Base-by-base conservation (phyloP, 2,113 vertebrate species). In the Hydropotes inermis region DNA sequence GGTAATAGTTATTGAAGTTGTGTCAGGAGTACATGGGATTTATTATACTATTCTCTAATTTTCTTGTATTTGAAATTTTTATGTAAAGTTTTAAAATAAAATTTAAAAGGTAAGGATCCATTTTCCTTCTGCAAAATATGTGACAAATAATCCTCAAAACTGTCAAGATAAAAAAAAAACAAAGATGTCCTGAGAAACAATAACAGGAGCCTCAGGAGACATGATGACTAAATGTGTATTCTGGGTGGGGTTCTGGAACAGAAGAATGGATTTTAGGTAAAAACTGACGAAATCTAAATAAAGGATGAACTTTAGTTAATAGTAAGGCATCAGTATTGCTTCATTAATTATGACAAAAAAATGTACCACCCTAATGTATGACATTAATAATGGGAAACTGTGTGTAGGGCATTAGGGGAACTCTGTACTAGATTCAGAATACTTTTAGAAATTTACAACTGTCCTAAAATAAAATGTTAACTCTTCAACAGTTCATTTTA, bases 31-130 rank as follows among this genome's bases (percentile, higher is more conserved):
- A 91, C 25, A 70, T 58, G 28, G 36, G 52, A 60, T 84, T 89
- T 39, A 82, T 83, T 89, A 57, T 64, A 90, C 5, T 81, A n/a
- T 55, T 94, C 47, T 92, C 15, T 91, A 83, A 64, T 83, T 93
- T 76, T 87, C 86, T 17, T 64, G 39, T 70, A 47, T 78, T 88
- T 93, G 13, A 93, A 64, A 91, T 54, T 58, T 89, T 95, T 67
- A 89, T 50, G 14, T 76, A 54, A 79, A 91, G 39, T 52, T 91
- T 92, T 39, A 54, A 89, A 88, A 96, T 91, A 79, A 97, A 89
- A 89, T 64, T 76, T 15, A 50, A 95, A 90, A 67, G 28, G 28
- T 70, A 60, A 52, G 9, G 61, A 70, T 39, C 39, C n/a, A 60
- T 84, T 96, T 85, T 87, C 11, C 79, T 60, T 60, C 57, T 70